Evolutionary conservation across 2,797 vertebrate species (phyloP), one percentile per base, ranked within the genome.

Genomic region (Bryconaethiops microstoma): DNA sequence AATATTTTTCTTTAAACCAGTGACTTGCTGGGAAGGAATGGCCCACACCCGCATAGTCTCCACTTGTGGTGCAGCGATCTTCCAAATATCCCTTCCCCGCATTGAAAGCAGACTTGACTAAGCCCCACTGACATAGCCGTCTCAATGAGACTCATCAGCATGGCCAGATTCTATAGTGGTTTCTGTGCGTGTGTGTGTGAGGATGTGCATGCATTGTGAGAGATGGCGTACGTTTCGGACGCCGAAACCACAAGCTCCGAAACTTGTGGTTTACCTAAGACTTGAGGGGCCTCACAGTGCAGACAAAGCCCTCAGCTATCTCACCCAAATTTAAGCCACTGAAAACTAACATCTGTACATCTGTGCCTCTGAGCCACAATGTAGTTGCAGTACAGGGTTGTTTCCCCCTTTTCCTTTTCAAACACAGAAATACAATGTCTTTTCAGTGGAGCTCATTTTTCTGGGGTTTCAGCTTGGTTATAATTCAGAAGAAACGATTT

Each of bases 21-120:
- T 67, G 55, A 74, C 69, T 82, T 60, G 62, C 48, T 62, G 67
- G 35, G 35, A 71, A 79, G 54, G 39, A 69, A 74, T 78, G 39
- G 50, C 10, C 12, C 8, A 19, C 50, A 76, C 55, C 65, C 72
- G 10, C 63, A 78, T 67, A 23, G 6, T 10, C 39, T 39, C 14
- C 42, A 39, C 23, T 63, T 77, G 80, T 82, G 74, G 80, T 77
- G 17, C 1, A 6, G 19, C 16, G 29, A 19, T 70, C 45, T 17
- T 74, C 65, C 59, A 48, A 60, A 70, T 29, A 60, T 50, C 59
- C 9, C 9, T 23, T 14, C 35, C 55, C 17, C 59, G 52, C 69
- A 71, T 29, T 25, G 21, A 54, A 68, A 40, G n/a, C 64, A 57
- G 23, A 23, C 64, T 68, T 40, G 25, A 5, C 23, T n/a, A 7